phyloP scores from a whole-genome alignment of 2,888 invertebrate species.

The Noctua comes region DNA sequence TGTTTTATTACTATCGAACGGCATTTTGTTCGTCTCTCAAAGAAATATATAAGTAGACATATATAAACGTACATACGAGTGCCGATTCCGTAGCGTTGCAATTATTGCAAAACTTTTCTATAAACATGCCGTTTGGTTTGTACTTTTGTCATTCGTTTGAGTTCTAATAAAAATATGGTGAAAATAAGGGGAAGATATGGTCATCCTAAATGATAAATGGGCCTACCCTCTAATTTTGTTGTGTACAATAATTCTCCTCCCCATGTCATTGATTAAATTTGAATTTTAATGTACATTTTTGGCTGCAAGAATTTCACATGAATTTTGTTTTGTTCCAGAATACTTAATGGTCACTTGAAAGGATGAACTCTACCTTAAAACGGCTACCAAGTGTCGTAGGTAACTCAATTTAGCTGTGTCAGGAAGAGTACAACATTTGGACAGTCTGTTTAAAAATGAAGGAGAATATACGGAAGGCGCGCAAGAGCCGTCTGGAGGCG shows the following conservation, averaged over 20 bases:
- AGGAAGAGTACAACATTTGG: conserved; percentile 73
- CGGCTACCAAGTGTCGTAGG: conserved; percentile 62
- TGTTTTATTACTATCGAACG: conserved; percentile 81
- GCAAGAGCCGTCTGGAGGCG: conserved; percentile 75
- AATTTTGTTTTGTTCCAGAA: conserved; percentile 79
- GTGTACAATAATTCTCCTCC: neutral
- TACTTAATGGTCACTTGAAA: conserved; percentile 72
- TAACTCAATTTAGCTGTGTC: conserved; percentile 74
- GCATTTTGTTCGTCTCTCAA: conserved; percentile 72
- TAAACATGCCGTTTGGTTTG: conserved; percentile 70
- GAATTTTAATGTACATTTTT: conserved; percentile 19
- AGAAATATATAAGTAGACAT: conserved; percentile 55
- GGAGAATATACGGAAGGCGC: conserved; percentile 73
- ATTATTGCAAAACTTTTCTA: conserved; percentile 67
- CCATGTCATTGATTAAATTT: neutral
- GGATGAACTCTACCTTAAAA: conserved; percentile 67
- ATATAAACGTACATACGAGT: conserved; percentile 64
- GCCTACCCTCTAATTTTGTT: conserved; percentile 13
- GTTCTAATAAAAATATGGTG: conserved; percentile 71
- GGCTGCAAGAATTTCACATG: conserved; percentile 6
- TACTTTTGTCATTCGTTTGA: conserved; percentile 65
- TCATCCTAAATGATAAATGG: conserved; percentile 2
- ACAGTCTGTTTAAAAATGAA: conserved; percentile 80
- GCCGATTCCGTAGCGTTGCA: conserved; percentile 65
- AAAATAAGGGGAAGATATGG: conserved; percentile 33